phyloP scores from a whole-genome alignment of 2,113 vertebrate genomes.

The Chascanopsetta lugubris region DNA sequence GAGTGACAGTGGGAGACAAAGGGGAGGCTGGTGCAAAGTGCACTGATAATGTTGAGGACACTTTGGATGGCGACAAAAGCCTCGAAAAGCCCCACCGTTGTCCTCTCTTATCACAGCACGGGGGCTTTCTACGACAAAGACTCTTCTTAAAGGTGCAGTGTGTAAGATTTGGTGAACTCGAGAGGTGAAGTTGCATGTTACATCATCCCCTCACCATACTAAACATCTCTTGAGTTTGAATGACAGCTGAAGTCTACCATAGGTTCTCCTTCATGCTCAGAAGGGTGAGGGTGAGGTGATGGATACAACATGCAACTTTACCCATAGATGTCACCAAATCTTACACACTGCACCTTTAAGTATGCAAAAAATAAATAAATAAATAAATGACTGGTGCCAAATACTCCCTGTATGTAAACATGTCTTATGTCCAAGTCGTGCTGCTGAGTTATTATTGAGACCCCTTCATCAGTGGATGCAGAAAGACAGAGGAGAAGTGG shows the following conservation, averaged over 20 bases:
- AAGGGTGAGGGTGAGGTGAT: too few species aligned
- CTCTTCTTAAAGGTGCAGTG: slow-evolving; percentile 42
- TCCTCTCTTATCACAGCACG: slow-evolving; percentile 71
- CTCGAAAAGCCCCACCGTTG: slow-evolving; percentile 62
- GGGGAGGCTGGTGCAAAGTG: slow-evolving; percentile 57
- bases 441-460: slow-evolving; percentile 44
- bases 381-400: slow-evolving; percentile 34
- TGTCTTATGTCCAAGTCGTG: slow-evolving; percentile 34
- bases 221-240: too few species aligned
- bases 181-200: too few species aligned
- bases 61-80: slow-evolving; percentile 59
- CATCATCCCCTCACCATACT: too few species aligned
- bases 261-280: too few species aligned
- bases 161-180: too few species aligned
- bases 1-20: slow-evolving; percentile 66
- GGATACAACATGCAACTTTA: too few species aligned
- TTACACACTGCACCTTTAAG: too few species aligned
- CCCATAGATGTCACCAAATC: too few species aligned
- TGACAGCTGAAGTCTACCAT: too few species aligned
- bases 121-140: slow-evolving; percentile 57
- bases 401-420: slow-evolving; percentile 23
- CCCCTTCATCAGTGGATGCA: slow-evolving; percentile 26
- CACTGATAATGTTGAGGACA: slow-evolving; percentile 63
- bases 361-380: too few species aligned
- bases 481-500: slow-evolving; percentile 9